These are phyloP conservation scores for Dipodomys stephensi DNA, from an alignment of 2,113 vertebrate genomes.

Conservation along the genomic window DNA sequence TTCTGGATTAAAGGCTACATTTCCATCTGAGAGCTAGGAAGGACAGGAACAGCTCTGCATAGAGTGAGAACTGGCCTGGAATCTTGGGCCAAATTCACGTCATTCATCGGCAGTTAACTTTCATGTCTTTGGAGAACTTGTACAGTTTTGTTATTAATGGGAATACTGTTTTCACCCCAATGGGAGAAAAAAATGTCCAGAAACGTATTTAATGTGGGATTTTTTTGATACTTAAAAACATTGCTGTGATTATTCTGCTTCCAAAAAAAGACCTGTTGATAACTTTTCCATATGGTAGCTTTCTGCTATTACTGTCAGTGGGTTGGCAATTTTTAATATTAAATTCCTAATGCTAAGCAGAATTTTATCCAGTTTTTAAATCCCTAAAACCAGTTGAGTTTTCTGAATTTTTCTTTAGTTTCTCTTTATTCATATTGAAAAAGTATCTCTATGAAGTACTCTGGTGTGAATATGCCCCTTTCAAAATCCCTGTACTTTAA, in stretches of 20 bases:
- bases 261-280: slow-evolving; percentile 75
- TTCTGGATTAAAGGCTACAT: neutral
- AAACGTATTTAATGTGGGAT: slow-evolving; percentile 68
- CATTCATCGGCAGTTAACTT: neutral
- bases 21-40: neutral
- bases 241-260: slow-evolving; percentile 68
- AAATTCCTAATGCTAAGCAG: slow-evolving; percentile 82
- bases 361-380: slow-evolving; percentile 82
- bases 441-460: neutral
- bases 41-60: accelerated
- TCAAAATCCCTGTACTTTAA: neutral
- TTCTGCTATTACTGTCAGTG: slow-evolving; percentile 77
- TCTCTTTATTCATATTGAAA: slow-evolving; percentile 43
- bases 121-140: neutral
- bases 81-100: neutral
- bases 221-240: slow-evolving; percentile 68
- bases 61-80: neutral
- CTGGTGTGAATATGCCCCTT: neutral
- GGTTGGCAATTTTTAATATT: slow-evolving; percentile 81
- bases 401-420: slow-evolving; percentile 62
- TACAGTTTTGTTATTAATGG: neutral
- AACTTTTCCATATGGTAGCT: slow-evolving; percentile 83
- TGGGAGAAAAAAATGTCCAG: slow-evolving; percentile 56
- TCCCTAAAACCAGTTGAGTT: slow-evolving; percentile 69
- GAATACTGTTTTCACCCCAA: slow-evolving; percentile 53